Base-by-base conservation (phyloP, 2,888 invertebrate species). In the Tyria jacobaeae region DNA sequence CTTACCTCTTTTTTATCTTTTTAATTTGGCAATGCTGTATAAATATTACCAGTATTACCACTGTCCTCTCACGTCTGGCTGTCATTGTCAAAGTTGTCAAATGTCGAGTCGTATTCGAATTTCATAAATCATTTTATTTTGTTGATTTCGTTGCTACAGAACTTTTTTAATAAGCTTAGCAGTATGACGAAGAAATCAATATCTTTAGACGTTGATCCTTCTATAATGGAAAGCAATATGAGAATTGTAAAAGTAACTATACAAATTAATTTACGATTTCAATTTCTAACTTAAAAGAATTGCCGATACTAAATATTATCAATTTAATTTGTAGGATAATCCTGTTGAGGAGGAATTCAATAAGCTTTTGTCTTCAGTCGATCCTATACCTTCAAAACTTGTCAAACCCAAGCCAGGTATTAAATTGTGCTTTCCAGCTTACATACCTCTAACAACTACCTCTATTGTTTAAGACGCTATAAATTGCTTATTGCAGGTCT, bases 371-470 rank as follows among this genome's bases (percentile, higher is more conserved):
- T 86, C 92, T 50, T 85, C 88, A 21, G 86, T 91, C 2, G 91
- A 94, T 63, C 82, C 91, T 34, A 83, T 94, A 50, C 96, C 96
- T 31, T 95, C 94, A 2, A 95, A 95, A 82, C 88, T 96, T 62
- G 95, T 96, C 2, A 96, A 95, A 84, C 97, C 97, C 44, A 92
- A 84, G 66, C 96, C 96, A 86, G 97, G 97, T 96, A 93, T 51
- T 41, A 14, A 47, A 21, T 51, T 12, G 10, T 17, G 34, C 12
- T 24, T 37, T 25, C 5, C n/a, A 12, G 14, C 37, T 5, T 5
- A 37, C 37, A 24, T 24, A 27, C 15, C n/a, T 25, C 25, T 25
- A 15, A 21, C 3, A 51, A 51, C 4, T 14, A 17, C 21, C 10
- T 6, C 14, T 21, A 21, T 0, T n/a, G 9, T 21, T 21, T 17